A percentile compares a stretch with the other conserved stretches of the same genome.
Evolutionary conservation across 2,113 vertebrate genomes (phyloP).

Genomic region (Callithrix jacchus): DNA sequence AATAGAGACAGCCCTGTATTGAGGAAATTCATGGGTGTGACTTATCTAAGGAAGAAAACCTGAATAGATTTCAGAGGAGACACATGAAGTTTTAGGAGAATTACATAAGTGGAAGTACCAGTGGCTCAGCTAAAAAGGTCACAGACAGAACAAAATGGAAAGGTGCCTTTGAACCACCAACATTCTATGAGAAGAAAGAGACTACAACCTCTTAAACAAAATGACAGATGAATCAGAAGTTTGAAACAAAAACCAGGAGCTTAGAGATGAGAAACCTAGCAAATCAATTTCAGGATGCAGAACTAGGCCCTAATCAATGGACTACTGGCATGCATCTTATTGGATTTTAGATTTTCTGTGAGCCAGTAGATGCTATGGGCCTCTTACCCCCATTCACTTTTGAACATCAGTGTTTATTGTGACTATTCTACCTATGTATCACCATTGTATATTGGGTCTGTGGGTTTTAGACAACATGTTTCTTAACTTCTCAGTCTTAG

Average conservation of each 20-base stretch:
- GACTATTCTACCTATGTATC: not conserved
- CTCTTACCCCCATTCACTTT: not conserved
- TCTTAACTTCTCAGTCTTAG: not conserved
- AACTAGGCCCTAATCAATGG: not conserved
- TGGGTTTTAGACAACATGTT: not conserved
- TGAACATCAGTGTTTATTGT: not conserved
- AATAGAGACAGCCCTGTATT: not conserved
- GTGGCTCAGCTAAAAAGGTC: not conserved
- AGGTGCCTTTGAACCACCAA: not conserved
- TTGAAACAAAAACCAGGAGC: not conserved
- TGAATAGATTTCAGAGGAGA: not conserved
- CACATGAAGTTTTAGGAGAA: not conserved
- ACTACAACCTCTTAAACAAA: not conserved
- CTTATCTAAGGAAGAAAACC: not conserved
- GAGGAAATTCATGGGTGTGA: not conserved
- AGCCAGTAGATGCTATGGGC: not conserved
- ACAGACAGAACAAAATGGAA: not conserved
- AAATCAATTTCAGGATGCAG: not conserved
- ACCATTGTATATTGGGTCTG: not conserved
- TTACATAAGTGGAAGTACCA: not conserved
- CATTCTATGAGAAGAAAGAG: not conserved
- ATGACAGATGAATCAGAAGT: not conserved
- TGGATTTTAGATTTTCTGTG: not conserved
- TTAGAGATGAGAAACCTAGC: not conserved
- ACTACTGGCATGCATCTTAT: not conserved